Evolutionary conservation across 2,888 invertebrate genomes (phyloP), one percentile per base, ranked within the genome.

Genomic region (Mesoligia furuncula): DNA sequence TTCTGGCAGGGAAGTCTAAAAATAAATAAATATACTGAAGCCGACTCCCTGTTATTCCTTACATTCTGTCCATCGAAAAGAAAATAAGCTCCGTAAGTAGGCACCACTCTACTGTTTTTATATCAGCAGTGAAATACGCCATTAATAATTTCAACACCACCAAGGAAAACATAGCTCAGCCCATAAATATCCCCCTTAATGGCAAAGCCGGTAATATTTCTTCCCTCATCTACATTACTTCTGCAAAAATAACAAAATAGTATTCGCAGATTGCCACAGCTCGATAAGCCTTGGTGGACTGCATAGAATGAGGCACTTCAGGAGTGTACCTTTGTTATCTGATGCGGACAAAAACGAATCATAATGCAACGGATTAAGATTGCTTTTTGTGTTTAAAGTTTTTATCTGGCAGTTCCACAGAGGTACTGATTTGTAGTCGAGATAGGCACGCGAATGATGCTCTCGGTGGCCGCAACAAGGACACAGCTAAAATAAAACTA

Each of bases 221-320:
- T 94, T 92, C 91, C 91, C 91, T 94, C 93, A 94, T 95, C 94
- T 94, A 93, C 95, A 95, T 95, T 93, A 95, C 93, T 94, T 93
- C 93, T 94, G 94, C 94, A 95, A 95, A 95, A 95, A 95, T 95
- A 95, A 95, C 94, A 93, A 94, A 95, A 95, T 94, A 94, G 93
- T 94, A 91, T 92, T 93, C 93, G 91, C 91, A 92, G 95, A 95
- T 95, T 90, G 93, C 94, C 90, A 91, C 89, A 91, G 86, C 89
- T 89, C 90, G 95, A 96, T 96, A 95, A 94, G 91, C 90, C 90
- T 87, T 87, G 88, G 90, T 88, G 86, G 90, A 92, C 93, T 94
- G 94, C 94, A 94, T 94, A 93, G 93, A 92, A 90, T 89, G 91
- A 92, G 92, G 91, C 90, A 93, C 92, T 93, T 91, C 90, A 90